Conservation (phyloP, 1,140 invertebrate genomes). For the Magallana gigas region DNA sequence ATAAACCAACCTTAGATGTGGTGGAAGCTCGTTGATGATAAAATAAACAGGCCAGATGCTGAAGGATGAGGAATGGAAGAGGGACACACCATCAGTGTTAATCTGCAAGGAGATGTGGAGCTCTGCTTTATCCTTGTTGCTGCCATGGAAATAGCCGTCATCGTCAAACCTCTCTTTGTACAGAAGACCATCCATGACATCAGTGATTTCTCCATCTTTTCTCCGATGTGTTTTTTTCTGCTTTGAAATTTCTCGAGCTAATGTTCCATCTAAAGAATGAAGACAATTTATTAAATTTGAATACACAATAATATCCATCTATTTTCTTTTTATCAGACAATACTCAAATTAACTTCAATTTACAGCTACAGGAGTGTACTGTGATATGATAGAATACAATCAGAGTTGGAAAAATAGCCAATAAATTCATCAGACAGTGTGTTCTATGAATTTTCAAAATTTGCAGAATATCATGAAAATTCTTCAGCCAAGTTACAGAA, state of each 20-base stretch:
- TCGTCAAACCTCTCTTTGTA: conserved; percentile 37
- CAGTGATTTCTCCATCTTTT: conserved; percentile 16
- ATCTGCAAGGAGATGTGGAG: conserved; percentile 46
- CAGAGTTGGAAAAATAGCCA: not conserved
- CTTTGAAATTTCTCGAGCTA: conserved; percentile 37
- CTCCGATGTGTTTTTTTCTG: not conserved
- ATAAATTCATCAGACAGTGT: too few relatives aligned
- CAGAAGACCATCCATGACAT: conserved; percentile 42
- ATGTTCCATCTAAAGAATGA: conserved; percentile 32
- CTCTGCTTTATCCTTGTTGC: not conserved
- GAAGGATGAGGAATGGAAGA: conserved; percentile 35
- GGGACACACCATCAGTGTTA: conserved; percentile 44
- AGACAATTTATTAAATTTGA: not conserved
- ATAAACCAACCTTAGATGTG: conserved; percentile 25
- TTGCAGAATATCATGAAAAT: too few relatives aligned
- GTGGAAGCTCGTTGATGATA: conserved; percentile 47
- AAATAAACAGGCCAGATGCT: conserved; percentile 48
- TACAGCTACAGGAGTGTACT: not conserved
- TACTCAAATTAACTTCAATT: too few relatives aligned
- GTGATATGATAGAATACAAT: not conserved
- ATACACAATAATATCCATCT: too few relatives aligned
- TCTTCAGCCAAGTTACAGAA: too few relatives aligned
- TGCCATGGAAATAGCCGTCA: conserved; percentile 25
- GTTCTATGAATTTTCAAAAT: too few relatives aligned
- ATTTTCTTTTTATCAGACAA: too few relatives aligned